Percentiles rank a stretch among this genome's conserved stretches.
Conservation (phyloP, 2,797 vertebrate genomes). For the Tachyglossus aculeatus region DNA sequence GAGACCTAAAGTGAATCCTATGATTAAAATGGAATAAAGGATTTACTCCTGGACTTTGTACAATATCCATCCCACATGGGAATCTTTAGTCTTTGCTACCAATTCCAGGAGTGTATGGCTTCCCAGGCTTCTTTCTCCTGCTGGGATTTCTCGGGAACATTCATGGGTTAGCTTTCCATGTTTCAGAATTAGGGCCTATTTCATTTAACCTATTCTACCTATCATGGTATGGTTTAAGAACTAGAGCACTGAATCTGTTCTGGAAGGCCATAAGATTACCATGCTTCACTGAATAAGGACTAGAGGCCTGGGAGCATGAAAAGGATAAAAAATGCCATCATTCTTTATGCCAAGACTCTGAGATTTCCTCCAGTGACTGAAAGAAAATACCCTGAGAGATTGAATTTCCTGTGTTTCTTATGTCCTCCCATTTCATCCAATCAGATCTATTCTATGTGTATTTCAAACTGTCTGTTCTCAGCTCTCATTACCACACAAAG, state of each 20-base stretch:
- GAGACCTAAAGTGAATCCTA: rapidly evolving
- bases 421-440: background rate
- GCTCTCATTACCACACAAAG: background rate
- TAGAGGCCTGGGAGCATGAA: background rate
- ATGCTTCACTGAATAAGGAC: background rate
- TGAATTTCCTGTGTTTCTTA: background rate
- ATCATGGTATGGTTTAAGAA: background rate
- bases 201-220: background rate
- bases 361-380: background rate
- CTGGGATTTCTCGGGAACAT: background rate
- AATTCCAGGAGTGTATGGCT: background rate
- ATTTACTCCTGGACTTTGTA: background rate
- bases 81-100: background rate
- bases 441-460: background rate
- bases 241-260: background rate
- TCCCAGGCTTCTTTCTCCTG: background rate
- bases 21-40: background rate
- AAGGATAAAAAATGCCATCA: background rate
- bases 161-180: background rate
- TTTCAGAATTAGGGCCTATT: background rate
- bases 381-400: background rate
- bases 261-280: background rate
- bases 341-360: background rate
- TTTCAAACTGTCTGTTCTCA: background rate
- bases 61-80: background rate